Base-by-base conservation (phyloP, 1,140 invertebrate species). In the Eurosta solidaginis region DNA sequence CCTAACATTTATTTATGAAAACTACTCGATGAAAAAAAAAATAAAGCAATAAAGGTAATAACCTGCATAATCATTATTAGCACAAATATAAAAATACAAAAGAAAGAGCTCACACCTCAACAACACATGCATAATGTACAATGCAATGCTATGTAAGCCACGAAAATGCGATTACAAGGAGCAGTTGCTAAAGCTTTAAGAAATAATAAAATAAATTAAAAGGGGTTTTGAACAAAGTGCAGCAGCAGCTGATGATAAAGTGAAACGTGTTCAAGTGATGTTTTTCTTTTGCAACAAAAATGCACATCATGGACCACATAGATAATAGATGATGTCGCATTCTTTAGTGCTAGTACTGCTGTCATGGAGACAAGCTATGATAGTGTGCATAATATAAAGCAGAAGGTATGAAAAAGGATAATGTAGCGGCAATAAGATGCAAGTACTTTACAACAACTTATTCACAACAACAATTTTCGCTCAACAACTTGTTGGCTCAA, bases 231-330 rank as follows among this genome's bases (percentile, higher is more conserved):
- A n/a, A n/a, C n/a, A n/a, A n/a, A n/a, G 59, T 29, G 12, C n/a
- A 68, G 27, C 54, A 17, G 17, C n/a, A 29, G 59, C 59, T 40
- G 59, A 68, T 68, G 59, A 68, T 33, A 68, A 68, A 68, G 33
- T 68, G 33, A 68, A 68, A 68, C 59, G 59, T 68, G 59, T 68
- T 68, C 59, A 68, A 68, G 59, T 68, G 59, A 68, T 68, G 40
- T 14, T 17, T 40, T 68, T 40, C 40, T 33, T n/a, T n/a, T n/a
- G n/a, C n/a, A 40, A 68, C 6, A 33, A 17, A 68, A 68, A 68
- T 68, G 59, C 59, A 68, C 59, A 68, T 14, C 59, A 68, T 68
- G 59, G 36, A 33, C 59, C 27, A 68, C 59, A 68, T 68, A 68
- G 59, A 68, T 68, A 68, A 68, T 68, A 20, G 17, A 42, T 68